Percentiles rank a stretch among this genome's conserved stretches.
These are phyloP conservation scores for Limnephilus marmoratus DNA, from an alignment of 2,888 invertebrate species.

Conservation along the genomic window DNA sequence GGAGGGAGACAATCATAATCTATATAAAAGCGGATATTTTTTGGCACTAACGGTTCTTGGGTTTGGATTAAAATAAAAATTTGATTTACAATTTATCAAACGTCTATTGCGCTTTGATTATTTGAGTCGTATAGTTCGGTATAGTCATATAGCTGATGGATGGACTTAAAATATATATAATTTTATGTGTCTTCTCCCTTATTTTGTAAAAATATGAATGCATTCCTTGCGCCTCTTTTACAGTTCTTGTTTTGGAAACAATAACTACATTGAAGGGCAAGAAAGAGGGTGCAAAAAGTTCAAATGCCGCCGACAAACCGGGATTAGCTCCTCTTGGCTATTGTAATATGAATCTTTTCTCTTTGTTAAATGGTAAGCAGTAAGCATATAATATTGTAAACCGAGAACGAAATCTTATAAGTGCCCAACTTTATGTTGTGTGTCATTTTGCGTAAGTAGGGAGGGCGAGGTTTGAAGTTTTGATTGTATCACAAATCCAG, in stretches of 20 bases:
- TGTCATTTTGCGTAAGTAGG: not conserved
- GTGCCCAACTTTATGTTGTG: too few species aligned
- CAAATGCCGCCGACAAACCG: not conserved
- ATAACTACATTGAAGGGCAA: not conserved
- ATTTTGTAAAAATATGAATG: not conserved
- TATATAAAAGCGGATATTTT: too few species aligned
- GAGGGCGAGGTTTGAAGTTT: not conserved
- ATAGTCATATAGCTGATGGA: too few species aligned
- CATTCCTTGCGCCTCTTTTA: not conserved
- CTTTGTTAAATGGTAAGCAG: conserved; percentile 46
- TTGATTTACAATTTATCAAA: too few species aligned
- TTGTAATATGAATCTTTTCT: conserved; percentile 47
- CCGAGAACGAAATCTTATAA: not conserved
- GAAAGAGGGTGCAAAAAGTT: conserved; percentile 3
- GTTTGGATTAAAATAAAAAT: too few species aligned
- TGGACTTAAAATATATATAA: not conserved
- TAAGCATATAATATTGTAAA: not conserved
- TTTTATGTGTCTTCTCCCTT: not conserved
- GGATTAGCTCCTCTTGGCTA: conserved; percentile 32
- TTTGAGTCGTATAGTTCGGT: too few species aligned
- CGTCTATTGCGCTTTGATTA: too few species aligned
- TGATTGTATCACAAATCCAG: not conserved
- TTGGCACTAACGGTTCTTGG: too few species aligned
- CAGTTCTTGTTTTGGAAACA: conserved; percentile 39
- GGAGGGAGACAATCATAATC: too few species aligned